Evolutionary conservation across 1,140 invertebrate genomes (phyloP).

Genomic region (Andrena cerasifolii): DNA sequence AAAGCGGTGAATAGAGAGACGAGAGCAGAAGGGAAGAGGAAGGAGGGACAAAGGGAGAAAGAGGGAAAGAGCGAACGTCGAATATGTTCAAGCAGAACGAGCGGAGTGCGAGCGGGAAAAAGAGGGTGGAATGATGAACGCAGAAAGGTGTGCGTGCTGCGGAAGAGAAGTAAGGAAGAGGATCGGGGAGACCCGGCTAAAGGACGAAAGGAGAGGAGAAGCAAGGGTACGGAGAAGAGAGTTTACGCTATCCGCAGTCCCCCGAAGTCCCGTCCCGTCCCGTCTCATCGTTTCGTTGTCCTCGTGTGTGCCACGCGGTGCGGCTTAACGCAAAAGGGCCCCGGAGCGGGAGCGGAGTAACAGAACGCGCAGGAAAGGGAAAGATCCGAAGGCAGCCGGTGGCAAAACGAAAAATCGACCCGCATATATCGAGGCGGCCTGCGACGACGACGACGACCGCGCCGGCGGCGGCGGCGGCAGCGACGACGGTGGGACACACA

Average conservation of each 20-base stretch:
- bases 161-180: constrained; percentile 58
- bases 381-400: constrained; percentile 73
- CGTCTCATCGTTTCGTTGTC: constrained; percentile 65
- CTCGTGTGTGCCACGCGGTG: constrained; percentile 74
- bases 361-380: constrained; percentile 69
- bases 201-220: constrained; percentile 39
- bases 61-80: constrained; percentile 16
- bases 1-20: constrained; percentile 22
- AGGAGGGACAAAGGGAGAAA: constrained; percentile 19
- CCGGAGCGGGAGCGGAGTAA: constrained; percentile 54
- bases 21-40: not conserved
- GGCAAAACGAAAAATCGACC: constrained; percentile 77
- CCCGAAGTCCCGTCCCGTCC: constrained; percentile 65
- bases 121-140: constrained; percentile 57
- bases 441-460: constrained; percentile 69
- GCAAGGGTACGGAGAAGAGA: constrained; percentile 38
- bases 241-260: constrained; percentile 71
- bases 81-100: constrained; percentile 37
- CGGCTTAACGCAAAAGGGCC: constrained; percentile 77
- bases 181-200: constrained; percentile 47
- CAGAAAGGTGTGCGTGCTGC: constrained; percentile 54
- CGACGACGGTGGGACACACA: constrained; percentile 65
- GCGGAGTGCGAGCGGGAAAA: constrained; percentile 7
- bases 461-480: constrained; percentile 52
- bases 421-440: constrained; percentile 72